phyloP scores from a whole-genome alignment of 1,140 invertebrate species.

The Drosophila sp. region DNA sequence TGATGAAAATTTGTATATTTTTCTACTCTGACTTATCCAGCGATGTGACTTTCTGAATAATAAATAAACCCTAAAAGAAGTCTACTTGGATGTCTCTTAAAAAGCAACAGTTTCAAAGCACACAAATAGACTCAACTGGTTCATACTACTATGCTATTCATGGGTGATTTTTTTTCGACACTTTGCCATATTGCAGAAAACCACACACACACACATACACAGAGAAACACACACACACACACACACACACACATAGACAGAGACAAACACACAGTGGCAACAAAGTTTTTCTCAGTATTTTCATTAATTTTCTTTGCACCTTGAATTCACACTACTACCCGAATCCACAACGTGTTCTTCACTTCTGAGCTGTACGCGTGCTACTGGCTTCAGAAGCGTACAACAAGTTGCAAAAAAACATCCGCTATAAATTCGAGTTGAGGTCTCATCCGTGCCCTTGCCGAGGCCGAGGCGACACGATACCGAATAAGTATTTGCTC shows the following conservation, averaged over 20 bases:
- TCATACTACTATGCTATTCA: background rate
- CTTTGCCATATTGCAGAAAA: constrained; percentile 53
- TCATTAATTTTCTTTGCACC: constrained; percentile 46
- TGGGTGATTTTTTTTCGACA: constrained; percentile 27
- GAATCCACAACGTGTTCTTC: constrained; percentile 44
- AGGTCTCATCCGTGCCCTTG: constrained; percentile 47
- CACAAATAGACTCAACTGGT: background rate
- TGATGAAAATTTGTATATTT: background rate
- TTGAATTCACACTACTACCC: constrained; percentile 19
- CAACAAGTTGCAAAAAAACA: constrained; percentile 68
- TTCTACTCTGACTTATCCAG: background rate
- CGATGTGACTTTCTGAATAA: constrained; percentile 1
- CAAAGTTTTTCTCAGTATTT: constrained; percentile 46
- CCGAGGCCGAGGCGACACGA: constrained; percentile 39
- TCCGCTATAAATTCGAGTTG: constrained; percentile 60
- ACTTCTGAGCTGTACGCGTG: constrained; percentile 65
- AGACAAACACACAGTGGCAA: constrained; percentile 18
- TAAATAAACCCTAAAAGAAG: background rate
- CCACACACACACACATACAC: constrained; percentile 22
- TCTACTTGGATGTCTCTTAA: background rate
- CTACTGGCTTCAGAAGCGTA: constrained; percentile 59
- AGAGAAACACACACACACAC: constrained; percentile 28
- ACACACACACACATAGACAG: constrained; percentile 12
- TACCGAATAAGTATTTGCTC: constrained; percentile 36
- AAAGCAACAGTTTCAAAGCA: constrained; percentile 52